Conservation (phyloP, 2,888 invertebrate genomes). For the Trichopria drosophilae region DNA sequence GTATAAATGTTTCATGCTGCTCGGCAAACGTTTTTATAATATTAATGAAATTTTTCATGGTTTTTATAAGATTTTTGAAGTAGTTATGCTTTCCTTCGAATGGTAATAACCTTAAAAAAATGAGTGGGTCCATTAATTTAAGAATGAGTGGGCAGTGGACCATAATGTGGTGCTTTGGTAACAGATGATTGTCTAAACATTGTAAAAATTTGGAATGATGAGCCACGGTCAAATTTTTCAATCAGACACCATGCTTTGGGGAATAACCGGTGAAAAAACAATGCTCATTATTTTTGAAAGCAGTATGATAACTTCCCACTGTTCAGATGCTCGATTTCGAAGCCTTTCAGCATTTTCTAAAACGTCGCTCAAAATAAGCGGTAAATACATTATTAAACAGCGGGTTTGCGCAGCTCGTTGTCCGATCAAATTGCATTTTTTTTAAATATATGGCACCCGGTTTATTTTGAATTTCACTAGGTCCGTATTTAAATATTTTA, state of each 20-base stretch:
- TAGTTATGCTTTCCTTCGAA: conserved; percentile 30
- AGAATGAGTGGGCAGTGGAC: conserved; percentile 28
- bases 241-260: conserved; percentile 10
- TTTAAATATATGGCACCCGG: conserved; percentile 15
- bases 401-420: conserved; percentile 18
- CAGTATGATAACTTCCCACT: conserved; percentile 22
- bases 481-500: conserved; percentile 11
- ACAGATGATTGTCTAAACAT: conserved; percentile 7
- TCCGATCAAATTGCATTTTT: conserved; percentile 7
- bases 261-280: conserved; percentile 20
- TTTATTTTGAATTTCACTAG: conserved; percentile 14
- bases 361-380: conserved; percentile 13
- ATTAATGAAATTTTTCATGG: conserved; percentile 24
- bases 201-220: conserved; percentile 23
- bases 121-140: conserved; percentile 12
- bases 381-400: conserved; percentile 16
- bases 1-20: conserved; percentile 20
- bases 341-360: conserved; percentile 4
- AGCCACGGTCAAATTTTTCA: conserved; percentile 15
- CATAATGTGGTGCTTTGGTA: conserved; percentile 30
- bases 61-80: conserved; percentile 25
- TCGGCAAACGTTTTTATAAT: conserved; percentile 22
- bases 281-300: conserved; percentile 25
- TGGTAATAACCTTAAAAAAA: conserved; percentile 23
- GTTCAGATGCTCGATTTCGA: not conserved